Evolutionary conservation across 2,888 invertebrate species (phyloP), one percentile per base, ranked within the genome.

Genomic region (Selenia dentaria): DNA sequence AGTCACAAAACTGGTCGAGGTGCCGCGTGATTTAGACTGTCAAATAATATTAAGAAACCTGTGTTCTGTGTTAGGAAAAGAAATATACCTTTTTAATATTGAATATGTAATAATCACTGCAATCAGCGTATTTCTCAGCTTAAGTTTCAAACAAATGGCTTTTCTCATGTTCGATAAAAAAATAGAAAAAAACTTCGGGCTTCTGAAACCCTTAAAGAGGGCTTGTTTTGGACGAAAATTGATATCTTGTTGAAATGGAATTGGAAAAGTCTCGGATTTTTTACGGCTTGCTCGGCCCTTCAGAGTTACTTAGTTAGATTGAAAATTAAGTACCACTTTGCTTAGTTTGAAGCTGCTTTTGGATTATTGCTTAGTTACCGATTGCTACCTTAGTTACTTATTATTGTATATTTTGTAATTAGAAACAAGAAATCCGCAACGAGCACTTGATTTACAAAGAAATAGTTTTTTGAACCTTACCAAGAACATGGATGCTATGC

Each of bases 191-290:
- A 22, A 22, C 22, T 9, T 13, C 9, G n/a, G 5, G 22, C 22
- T 8, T 20, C 27, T 8, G 37, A 42, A 42, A 24, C 47, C 41
- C 28, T 48, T 33, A 33, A 42, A 48, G 36, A 29, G 13, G 47
- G 27, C 37, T 48, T 48, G 41, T 48, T 48, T 48, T 37, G 33
- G 26, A 33, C 24, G 47, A 42, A 48, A 48, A 48, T 48, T 48
- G 47, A 48, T 48, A 48, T 48, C 47, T 41, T 42, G 36, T 36
- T 35, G 50, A 33, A 49, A 50, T 50, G 50, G 46, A 52, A 52
- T 54, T 46, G 50, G 35, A 36, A 41, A 51, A 47, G 35, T 52
- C 52, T 43, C 39, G 42, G 43, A 50, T 47, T 54, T 53, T 54
- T 54, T 48, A 48, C 24, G 47, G 47, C 41, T 47, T 48, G 32